Base-by-base conservation (phyloP, 2,797 vertebrate species). In the Pygocentrus nattereri region DNA sequence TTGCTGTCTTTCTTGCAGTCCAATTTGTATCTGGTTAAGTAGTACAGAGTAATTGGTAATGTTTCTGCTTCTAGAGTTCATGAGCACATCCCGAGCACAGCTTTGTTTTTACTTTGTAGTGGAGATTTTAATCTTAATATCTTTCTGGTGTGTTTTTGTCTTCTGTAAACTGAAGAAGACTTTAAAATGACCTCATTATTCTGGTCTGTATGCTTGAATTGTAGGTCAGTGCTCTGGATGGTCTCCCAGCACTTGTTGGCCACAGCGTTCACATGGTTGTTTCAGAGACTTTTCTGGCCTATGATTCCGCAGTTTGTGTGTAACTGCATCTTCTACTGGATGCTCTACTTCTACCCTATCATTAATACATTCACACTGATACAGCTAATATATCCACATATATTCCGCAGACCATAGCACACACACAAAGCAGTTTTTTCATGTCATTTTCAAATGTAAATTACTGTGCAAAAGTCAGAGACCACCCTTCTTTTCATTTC, bases 271-370 rank as follows among this genome's bases (percentile, higher is more conserved):
- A 6, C 0, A 0, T n/a, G 27, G 38, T 4, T 58, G 12, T 5
- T 41, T n/a, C 21, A 38, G 50, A 95, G 94, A 41, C 89, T 98
- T 82, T 92, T 99, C 88, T 99, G 97, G 97, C 97, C 96, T 79
- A 92, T 98, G 41, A 92, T 96, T 84, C 98, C 97, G 25, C 97
- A 97, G 87, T 98, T 99, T 89, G 90, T 97, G 80, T 97, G 97
- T 93, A 97, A 97, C 87, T 97, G 96, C 90, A 89, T 98, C 78
- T 98, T 99, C 92, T 98, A 98, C 92, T 98, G 96, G 97, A 96
- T 94, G 34, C 94, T 99, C 80, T 99, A 97, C 90, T 96, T 98
- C 91, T 96, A 94, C 84, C 97, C 97, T 73, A 94, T 99, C 69
- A 0, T 11, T 49, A 80, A 25, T 21, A 67, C 70, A 1, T 13